These are phyloP conservation scores for Burhinus bistriatus DNA, from an alignment of 2,113 vertebrate genomes.

Conservation along the genomic window DNA sequence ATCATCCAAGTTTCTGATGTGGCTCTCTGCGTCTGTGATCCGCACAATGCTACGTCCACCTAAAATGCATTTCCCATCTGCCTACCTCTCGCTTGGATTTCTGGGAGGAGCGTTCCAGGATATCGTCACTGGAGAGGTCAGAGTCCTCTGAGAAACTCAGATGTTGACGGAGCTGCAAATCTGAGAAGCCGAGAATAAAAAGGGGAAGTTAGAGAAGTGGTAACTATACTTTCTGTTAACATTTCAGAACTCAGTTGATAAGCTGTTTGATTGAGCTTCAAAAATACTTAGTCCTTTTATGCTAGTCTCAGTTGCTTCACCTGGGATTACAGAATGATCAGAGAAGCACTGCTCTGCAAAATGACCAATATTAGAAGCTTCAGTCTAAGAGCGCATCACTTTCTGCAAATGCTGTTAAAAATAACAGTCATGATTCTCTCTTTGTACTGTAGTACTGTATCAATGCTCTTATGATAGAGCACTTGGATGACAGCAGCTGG, in stretches of 20 bases:
- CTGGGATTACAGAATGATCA: background rate
- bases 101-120: constrained; percentile 91
- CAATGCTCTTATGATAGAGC: background rate
- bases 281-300: background rate
- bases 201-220: background rate
- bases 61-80: background rate
- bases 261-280: background rate
- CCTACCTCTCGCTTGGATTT: constrained; percentile 92
- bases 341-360: background rate
- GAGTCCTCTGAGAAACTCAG: constrained; percentile 96
- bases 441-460: background rate
- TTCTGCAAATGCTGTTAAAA: background rate
- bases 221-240: background rate
- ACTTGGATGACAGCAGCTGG: background rate
- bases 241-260: background rate
- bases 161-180: constrained; percentile 85
- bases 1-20: background rate
- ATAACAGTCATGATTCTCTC: background rate
- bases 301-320: background rate
- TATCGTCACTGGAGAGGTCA: constrained; percentile 92
- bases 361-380: background rate
- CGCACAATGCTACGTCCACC: background rate
- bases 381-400: background rate
- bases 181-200: constrained; percentile 60
- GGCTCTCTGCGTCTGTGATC: background rate